Base-by-base conservation (phyloP, 1,140 invertebrate genomes). In the Dinoponera quadriceps region DNA sequence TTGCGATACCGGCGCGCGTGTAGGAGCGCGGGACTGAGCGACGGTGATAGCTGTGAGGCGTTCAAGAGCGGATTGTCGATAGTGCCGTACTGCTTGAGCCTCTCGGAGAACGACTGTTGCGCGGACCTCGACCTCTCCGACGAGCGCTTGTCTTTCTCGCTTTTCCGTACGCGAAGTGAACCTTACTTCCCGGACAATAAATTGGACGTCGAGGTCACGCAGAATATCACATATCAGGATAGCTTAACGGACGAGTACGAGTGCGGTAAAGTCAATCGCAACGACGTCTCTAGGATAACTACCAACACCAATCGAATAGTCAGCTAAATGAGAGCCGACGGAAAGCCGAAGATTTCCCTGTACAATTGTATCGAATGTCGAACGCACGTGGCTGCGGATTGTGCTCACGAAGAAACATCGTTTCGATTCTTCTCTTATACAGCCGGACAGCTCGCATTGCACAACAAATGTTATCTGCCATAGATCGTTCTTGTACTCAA, bases 111-210 rank as follows among this genome's bases (percentile, higher is more conserved):
- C n/a, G 77, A 89, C 48, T 89, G 88, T 60, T 88, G 62, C 48
- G 60, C 71, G 14, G 75, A 85, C 5, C n/a, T n/a, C n/a, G 33
- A 77, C 44, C 60, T 89, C 60, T 49, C 77, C 11, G 74, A 86
- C 5, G 83, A 86, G 38, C 60, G 29, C 51, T 75, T 84, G 51
- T 83, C 81, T n/a, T 85, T 88, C 74, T 85, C 90, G 11, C 68
- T 94, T 29, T 92, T 91, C 83, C 91, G 93, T 62, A 92, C 91
- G n/a, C 91, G 92, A 83, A 94, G 92, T 63, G 92, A 94, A 51
- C 91, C 92, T 22, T 89, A 92, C 54, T 87, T 93, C 85, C 62
- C 90, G 54, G 91, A 92, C 29, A 88, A 89, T 57, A 90, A 90
- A 25, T 88, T 93, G 59, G 92, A 91, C 48, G 88, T 93, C 48